Evolutionary conservation across 2,797 vertebrate species (phyloP).

Genomic region (Orientallactaga sibirica): DNA sequence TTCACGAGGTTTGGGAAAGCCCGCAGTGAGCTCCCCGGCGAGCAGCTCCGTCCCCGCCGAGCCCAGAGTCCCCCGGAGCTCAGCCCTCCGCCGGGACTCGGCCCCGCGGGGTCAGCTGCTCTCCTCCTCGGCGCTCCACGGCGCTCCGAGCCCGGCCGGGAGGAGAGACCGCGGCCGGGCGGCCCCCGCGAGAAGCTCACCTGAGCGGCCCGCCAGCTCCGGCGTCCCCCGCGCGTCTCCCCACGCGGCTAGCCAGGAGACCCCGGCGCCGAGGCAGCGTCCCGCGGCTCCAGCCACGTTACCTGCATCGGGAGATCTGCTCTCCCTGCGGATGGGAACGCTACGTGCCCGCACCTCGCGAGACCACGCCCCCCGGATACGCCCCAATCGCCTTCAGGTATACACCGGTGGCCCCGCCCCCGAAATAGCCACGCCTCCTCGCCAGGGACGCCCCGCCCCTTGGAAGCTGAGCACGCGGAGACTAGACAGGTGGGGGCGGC

Average conservation of each 20-base stretch:
- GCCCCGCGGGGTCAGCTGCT: too few relatives aligned
- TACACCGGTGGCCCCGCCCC: too few relatives aligned
- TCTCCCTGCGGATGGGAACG: too few relatives aligned
- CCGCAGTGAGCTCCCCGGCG: not conserved
- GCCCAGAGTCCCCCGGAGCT: not conserved
- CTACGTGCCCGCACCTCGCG: not conserved
- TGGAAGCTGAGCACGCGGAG: too few relatives aligned
- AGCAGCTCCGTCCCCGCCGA: not conserved
- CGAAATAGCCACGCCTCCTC: not conserved
- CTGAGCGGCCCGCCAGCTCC: conserved; percentile 25
- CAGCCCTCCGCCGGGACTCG: not conserved
- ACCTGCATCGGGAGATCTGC: too few relatives aligned
- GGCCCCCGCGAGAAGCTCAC: not conserved
- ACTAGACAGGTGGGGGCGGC: too few relatives aligned
- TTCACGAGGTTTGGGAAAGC: not conserved
- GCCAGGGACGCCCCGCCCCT: not conserved
- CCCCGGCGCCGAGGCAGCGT: too few relatives aligned
- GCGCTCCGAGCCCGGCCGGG: too few relatives aligned
- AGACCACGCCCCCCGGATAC: not conserved
- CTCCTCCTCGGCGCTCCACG: not conserved
- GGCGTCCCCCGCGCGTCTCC: too few relatives aligned
- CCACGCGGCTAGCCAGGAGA: too few relatives aligned
- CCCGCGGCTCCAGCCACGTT: not conserved
- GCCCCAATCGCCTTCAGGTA: too few relatives aligned
- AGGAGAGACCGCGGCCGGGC: too few relatives aligned